Evolutionary conservation across 2,888 invertebrate species (phyloP).

Genomic region (Hydrotaea cyrtoneurina): DNA sequence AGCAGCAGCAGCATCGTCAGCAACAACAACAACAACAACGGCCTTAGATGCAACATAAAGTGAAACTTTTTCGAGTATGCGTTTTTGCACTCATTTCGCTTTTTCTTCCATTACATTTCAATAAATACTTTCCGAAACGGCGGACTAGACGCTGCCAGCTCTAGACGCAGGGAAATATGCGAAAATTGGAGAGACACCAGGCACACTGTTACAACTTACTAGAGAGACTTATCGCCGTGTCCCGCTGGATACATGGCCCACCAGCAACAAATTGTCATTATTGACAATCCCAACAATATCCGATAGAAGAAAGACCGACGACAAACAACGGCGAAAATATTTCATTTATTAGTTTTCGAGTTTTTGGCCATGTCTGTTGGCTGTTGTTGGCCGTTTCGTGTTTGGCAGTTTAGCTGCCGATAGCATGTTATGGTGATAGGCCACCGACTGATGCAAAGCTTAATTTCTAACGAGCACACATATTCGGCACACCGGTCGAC

Average conservation of each 20-base stretch:
- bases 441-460: neutral
- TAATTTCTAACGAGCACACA: neutral
- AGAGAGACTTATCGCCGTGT: too few relatives aligned
- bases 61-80: constrained; percentile 60
- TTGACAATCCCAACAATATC: constrained; percentile 42
- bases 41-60: constrained; percentile 57
- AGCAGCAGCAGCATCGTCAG: constrained; percentile 21
- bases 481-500: neutral
- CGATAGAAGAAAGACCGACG: neutral
- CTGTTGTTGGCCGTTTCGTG: too few relatives aligned
- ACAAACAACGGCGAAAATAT: constrained; percentile 9
- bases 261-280: constrained; percentile 57
- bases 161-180: neutral
- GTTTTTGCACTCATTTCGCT: constrained; percentile 52
- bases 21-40: too few relatives aligned
- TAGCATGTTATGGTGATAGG: neutral
- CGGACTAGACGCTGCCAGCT: neutral
- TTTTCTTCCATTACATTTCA: constrained; percentile 52
- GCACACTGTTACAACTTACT: neutral
- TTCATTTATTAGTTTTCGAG: constrained; percentile 3
- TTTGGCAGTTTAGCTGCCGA: neutral
- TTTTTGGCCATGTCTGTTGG: constrained; percentile 8
- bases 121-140: constrained; percentile 50
- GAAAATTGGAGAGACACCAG: neutral
- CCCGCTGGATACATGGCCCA: too few relatives aligned